A percentile compares a stretch with the other conserved stretches of the same genome.
Evolutionary conservation across 2,888 invertebrate genomes (phyloP).

Genomic region (Diogma glabrata): DNA sequence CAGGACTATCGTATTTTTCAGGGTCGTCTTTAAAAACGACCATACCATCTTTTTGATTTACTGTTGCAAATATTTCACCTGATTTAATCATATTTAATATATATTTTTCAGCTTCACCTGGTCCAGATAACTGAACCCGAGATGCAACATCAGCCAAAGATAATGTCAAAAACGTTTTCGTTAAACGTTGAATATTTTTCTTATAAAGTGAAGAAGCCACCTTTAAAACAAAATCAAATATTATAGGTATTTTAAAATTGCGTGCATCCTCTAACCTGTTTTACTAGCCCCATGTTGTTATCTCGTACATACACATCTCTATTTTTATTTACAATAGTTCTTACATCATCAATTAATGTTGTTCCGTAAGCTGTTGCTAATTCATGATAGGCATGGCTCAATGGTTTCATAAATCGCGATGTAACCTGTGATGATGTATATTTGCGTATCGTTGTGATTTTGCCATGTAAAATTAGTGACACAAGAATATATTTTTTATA

Average conservation of each 20-base stretch:
- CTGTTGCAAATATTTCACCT: slow-evolving; percentile 91
- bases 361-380: slow-evolving; percentile 60
- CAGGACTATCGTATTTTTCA: slow-evolving; percentile 85
- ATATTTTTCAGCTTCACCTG: slow-evolving; percentile 83
- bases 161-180: slow-evolving; percentile 62
- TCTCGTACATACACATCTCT: slow-evolving; percentile 69
- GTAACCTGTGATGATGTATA: slow-evolving; percentile 89
- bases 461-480: slow-evolving; percentile 82
- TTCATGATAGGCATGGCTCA: slow-evolving; percentile 81
- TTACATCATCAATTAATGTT: slow-evolving; percentile 4
- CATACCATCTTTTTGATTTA: slow-evolving; percentile 97
- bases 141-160: slow-evolving; percentile 60
- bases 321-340: slow-evolving; percentile 51
- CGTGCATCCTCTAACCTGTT: no score
- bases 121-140: slow-evolving; percentile 73
- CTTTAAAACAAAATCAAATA: no score
- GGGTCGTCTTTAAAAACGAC: slow-evolving; percentile 93
- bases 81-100: slow-evolving; percentile 96
- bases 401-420: slow-evolving; percentile 68
- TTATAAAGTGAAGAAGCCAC: slow-evolving; percentile 81
- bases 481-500: slow-evolving; percentile 94
- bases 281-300: slow-evolving; percentile 65
- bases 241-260: no score
- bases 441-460: slow-evolving; percentile 68
- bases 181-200: slow-evolving; percentile 91